These are phyloP conservation scores for Dryadula phaetusa DNA, from an alignment of 2,888 invertebrate species.

Conservation along the genomic window DNA sequence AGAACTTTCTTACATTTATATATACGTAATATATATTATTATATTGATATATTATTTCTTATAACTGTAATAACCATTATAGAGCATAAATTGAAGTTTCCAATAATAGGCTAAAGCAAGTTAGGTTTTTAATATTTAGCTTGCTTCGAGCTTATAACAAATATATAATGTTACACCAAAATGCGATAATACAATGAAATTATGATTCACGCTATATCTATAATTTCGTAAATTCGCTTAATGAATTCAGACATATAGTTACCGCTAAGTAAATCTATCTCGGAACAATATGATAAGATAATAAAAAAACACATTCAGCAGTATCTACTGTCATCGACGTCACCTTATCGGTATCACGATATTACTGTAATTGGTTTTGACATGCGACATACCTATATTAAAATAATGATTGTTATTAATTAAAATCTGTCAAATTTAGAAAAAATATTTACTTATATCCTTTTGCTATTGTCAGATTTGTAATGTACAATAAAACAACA, in stretches of 20 bases:
- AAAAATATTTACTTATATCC: background rate
- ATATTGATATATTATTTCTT: too few species aligned
- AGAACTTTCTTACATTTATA: too few species aligned
- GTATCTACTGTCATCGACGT: constrained; percentile 24
- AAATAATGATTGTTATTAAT: background rate
- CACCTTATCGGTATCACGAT: constrained; percentile 32
- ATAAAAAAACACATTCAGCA: constrained; percentile 20
- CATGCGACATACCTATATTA: background rate
- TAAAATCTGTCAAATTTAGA: background rate
- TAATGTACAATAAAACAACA: too few species aligned
- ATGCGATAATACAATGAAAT: background rate
- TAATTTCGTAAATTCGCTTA: background rate
- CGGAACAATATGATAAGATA: constrained; percentile 30
- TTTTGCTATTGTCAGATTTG: background rate
- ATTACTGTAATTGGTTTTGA: constrained; percentile 24
- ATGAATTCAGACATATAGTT: background rate
- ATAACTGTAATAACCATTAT: background rate
- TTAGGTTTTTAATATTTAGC: too few species aligned
- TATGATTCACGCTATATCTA: background rate
- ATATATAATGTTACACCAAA: background rate
- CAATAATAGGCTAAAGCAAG: background rate
- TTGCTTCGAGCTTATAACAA: too few species aligned
- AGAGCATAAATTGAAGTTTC: background rate
- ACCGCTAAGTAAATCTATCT: constrained; percentile 3
- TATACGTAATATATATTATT: too few species aligned